Percentiles rank a stretch among this genome's conserved stretches.
phyloP scores from a whole-genome alignment of 2,113 vertebrate species.

The Rhinoderma darwinii region DNA sequence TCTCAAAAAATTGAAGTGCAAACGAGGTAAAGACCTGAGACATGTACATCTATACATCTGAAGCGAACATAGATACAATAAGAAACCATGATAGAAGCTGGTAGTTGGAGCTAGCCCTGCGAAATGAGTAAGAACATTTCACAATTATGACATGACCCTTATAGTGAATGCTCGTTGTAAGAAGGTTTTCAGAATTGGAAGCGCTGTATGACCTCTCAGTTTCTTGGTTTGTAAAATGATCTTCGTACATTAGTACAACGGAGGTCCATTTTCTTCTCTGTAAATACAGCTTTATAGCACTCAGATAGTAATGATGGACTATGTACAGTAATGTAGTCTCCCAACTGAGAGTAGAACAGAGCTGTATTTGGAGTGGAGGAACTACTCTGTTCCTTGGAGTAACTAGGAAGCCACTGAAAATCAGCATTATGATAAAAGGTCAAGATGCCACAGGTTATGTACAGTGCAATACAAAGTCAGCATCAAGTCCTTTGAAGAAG shows the following conservation, averaged over 20 bases:
- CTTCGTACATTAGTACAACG: conserved; percentile 21
- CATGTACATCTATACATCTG: conserved; percentile 57
- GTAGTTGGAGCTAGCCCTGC: conserved; percentile 46
- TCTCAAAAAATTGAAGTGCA: conserved; percentile 56
- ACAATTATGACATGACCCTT: conserved; percentile 35
- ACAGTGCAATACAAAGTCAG: conserved; percentile 45
- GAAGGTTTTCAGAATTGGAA: conserved; percentile 46
- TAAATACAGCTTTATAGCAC: conserved; percentile 28
- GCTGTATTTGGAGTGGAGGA: conserved; percentile 9
- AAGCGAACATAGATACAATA: conserved; percentile 46
- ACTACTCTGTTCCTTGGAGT: conserved; percentile 42
- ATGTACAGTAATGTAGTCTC: conserved; percentile 18
- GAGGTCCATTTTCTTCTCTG: conserved; percentile 27
- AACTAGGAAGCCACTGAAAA: conserved; percentile 48
- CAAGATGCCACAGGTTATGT: conserved; percentile 32
- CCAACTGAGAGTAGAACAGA: neutral
- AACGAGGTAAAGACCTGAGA: conserved; percentile 59
- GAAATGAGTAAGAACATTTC: conserved; percentile 33
- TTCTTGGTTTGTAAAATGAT: conserved; percentile 30
- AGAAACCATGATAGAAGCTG: conserved; percentile 49
- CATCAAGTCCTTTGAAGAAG: neutral
- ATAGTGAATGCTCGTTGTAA: conserved; percentile 26
- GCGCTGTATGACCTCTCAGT: conserved; percentile 37
- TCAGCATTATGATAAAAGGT: conserved; percentile 30
- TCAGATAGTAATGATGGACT: conserved; percentile 11